These are phyloP conservation scores for Butastur rufipennis DNA, from an alignment of 2,113 vertebrate genomes.

Conservation along the genomic window DNA sequence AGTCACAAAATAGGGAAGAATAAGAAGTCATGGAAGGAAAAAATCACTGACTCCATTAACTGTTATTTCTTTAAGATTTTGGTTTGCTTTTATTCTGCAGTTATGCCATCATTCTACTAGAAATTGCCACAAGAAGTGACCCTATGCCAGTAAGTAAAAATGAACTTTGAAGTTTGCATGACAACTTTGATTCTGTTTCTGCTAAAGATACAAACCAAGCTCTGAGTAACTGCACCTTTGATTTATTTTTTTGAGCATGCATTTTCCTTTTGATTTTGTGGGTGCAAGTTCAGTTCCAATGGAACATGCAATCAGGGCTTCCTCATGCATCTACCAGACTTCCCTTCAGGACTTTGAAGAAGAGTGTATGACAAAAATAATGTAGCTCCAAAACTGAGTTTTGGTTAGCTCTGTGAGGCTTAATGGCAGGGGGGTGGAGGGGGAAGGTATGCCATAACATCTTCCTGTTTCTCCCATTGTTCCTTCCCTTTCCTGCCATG, in stretches of 20 bases:
- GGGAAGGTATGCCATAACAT: neutral
- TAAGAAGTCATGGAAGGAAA: neutral
- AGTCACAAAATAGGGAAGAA: neutral
- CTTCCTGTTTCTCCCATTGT: neutral
- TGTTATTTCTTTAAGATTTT: neutral
- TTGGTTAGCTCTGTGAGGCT: neutral
- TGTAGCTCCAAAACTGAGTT: neutral
- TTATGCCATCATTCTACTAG: slow-evolving; percentile 84
- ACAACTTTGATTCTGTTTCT: neutral
- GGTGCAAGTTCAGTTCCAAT: neutral
- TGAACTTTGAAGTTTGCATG: neutral
- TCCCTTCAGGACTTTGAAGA: neutral
- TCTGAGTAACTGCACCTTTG: neutral
- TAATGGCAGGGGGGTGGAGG: neutral
- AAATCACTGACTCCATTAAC: neutral
- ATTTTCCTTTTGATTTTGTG: neutral
- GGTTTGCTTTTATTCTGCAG: slow-evolving; percentile 59
- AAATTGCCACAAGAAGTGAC: slow-evolving; percentile 81
- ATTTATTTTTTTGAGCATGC: neutral
- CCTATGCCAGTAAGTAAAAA: slow-evolving; percentile 75
- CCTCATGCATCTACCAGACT: neutral
- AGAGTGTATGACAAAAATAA: neutral
- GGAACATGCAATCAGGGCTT: neutral
- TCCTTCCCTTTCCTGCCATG: neutral
- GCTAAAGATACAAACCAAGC: neutral